Evolutionary conservation across 2,888 invertebrate species (phyloP), one percentile per base, ranked within the genome.

Genomic region (Dicyrtomina minuta): DNA sequence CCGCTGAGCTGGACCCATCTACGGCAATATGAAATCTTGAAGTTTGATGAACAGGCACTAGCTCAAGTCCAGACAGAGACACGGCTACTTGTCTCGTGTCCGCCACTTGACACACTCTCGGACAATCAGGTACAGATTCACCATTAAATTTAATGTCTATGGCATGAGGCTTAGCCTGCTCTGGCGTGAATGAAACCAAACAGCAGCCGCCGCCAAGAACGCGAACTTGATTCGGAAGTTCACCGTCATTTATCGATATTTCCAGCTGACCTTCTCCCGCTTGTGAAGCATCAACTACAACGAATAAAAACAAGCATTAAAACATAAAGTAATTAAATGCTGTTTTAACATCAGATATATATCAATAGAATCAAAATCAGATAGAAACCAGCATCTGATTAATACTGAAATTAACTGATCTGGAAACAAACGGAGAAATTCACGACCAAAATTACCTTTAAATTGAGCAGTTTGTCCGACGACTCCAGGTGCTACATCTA

Each of bases 191-290:
- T 74, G 92, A 93, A 41, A 96, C 96, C 59, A 95, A 86, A 80
- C 96, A 96, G 75, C 93, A 88, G 61, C 96, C 97, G 59, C 96
- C 95, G 39, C 96, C 96, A 17, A 97, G 92, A 66, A 96, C 96
- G 83, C 89, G 84, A 26, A 98, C 97, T 83, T 96, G 96, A 85
- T 99, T 99, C 59, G 98, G 97, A 73, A 99, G 95, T 86, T 96
- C 94, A 77, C 98, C 98, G 84, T 96, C 96, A 83, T 99, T 98
- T 81, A 99, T 96, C 79, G 96, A 96, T 81, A 99, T 99, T 87
- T 99, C 98, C 80, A 99, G 86, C 84, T 98, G 97, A 61, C 99
- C 99, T 86, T 98, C 98, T 49, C 99, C 99, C 64, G 98, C 98
- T 81, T 95, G 93, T 81, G 93, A 94, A 60, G 97, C 98, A 84